Conservation (phyloP, 35 echinoderm and acorn worm species). For the Apostichopus japonicus region DNA sequence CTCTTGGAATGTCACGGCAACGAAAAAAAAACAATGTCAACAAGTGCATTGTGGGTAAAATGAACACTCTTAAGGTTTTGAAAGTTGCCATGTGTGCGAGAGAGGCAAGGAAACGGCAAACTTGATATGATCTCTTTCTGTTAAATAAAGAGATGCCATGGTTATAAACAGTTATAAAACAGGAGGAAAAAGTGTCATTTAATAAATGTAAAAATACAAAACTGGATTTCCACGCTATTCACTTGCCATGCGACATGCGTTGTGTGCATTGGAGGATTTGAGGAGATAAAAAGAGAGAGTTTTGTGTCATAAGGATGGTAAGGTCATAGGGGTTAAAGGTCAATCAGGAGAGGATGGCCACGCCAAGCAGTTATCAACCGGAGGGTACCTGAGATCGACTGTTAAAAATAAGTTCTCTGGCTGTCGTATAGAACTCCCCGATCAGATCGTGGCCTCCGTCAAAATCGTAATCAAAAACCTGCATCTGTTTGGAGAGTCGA, state of each 20-base stretch:
- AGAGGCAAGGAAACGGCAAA: constrained; percentile 53
- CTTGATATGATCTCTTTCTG: constrained; percentile 16
- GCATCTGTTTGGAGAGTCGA: constrained; percentile 72
- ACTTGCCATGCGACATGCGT: constrained; percentile 53
- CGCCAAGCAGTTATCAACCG: constrained; percentile 42
- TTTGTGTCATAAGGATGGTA: constrained; percentile 3
- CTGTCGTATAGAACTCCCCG: constrained; percentile 85
- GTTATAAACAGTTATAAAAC: constrained; percentile 8
- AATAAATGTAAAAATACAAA: not conserved
- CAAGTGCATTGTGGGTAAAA: constrained; percentile 56
- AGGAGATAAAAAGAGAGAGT: constrained; percentile 6
- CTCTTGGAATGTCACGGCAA: constrained; percentile 48
- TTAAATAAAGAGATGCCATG: constrained; percentile 41
- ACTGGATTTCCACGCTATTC: constrained; percentile 25
- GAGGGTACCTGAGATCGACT: constrained; percentile 89
- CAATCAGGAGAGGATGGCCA: constrained; percentile 55
- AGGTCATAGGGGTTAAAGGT: constrained; percentile 50
- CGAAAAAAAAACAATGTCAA: constrained; percentile 3
- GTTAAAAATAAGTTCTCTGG: constrained; percentile 70
- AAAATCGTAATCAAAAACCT: constrained; percentile 92
- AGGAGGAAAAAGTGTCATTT: not conserved
- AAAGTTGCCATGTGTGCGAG: not conserved
- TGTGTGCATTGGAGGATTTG: constrained; percentile 36
- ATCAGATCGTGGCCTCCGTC: constrained; percentile 97
- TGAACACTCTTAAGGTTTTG: constrained; percentile 11